Evolutionary conservation across 2,797 vertebrate genomes (phyloP).

Genomic region (Neostethus bicornis): DNA sequence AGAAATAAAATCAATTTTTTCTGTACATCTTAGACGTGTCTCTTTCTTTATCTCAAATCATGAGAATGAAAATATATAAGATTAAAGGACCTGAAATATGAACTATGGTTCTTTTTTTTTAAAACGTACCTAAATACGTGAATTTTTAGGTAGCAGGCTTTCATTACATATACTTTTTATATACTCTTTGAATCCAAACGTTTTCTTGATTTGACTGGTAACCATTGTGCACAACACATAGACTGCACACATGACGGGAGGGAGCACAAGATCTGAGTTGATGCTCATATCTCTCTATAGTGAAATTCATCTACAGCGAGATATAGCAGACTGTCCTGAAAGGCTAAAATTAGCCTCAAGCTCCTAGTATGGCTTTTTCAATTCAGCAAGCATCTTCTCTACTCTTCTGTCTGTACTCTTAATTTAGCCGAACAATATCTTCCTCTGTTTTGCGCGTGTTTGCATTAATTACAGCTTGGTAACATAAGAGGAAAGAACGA

Average conservation of each 20-base stretch:
- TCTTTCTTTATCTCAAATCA: neutral
- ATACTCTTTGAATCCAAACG: slow-evolving; percentile 62
- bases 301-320: slow-evolving; percentile 66
- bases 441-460: slow-evolving; percentile 17
- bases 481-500: slow-evolving; percentile 42
- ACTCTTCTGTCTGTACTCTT: slow-evolving; percentile 56
- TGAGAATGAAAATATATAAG: neutral
- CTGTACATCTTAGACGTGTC: neutral
- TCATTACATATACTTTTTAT: slow-evolving; percentile 52
- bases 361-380: slow-evolving; percentile 75
- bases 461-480: slow-evolving; percentile 35
- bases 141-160: no score
- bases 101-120: slow-evolving; percentile 8
- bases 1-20: neutral
- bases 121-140: no score
- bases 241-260: slow-evolving; percentile 53
- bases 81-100: neutral
- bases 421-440: slow-evolving; percentile 46
- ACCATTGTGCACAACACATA: slow-evolving; percentile 70
- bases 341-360: slow-evolving; percentile 80
- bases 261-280: slow-evolving; percentile 66
- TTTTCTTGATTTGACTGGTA: slow-evolving; percentile 54
- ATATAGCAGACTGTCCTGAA: slow-evolving; percentile 69
- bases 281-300: slow-evolving; percentile 69
- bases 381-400: slow-evolving; percentile 54